Evolutionary conservation across 1,140 invertebrate species (phyloP).

Genomic region (Panagrolaimus sp.): DNA sequence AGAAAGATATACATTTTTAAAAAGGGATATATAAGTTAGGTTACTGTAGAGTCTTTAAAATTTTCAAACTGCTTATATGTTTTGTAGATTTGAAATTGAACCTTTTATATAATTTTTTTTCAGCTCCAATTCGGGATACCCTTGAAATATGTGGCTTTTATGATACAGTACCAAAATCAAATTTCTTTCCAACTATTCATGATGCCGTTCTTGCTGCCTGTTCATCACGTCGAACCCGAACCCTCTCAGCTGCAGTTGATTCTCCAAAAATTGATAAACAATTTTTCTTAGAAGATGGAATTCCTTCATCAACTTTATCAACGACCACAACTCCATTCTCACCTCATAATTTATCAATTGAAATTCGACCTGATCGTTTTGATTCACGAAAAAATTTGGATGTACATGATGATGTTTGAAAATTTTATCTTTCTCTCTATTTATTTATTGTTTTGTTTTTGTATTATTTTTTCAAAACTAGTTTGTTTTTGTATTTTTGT

Average conservation of each 20-base stretch:
- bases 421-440: too few relatives aligned
- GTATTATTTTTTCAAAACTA: too few relatives aligned
- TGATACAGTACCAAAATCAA: conserved; percentile 46
- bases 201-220: conserved; percentile 48
- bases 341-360: not conserved
- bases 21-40: not conserved
- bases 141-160: conserved; percentile 53
- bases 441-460: too few relatives aligned
- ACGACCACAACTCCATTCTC: not conserved
- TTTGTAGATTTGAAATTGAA: too few relatives aligned
- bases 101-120: conserved; percentile 6
- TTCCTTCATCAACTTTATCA: not conserved
- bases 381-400: not conserved
- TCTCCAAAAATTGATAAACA: not conserved
- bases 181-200: conserved; percentile 58
- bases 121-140: conserved; percentile 53
- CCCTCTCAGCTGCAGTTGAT: conserved; percentile 10
- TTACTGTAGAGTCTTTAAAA: too few relatives aligned
- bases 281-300: conserved; percentile 12
- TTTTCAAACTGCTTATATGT: not conserved
- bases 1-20: too few relatives aligned
- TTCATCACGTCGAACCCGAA: not conserved
- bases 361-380: not conserved
- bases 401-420: conserved; percentile 11
- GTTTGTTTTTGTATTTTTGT: too few relatives aligned